phyloP scores from a whole-genome alignment of 2,888 invertebrate species.

The Dinocampus coccinellae region DNA sequence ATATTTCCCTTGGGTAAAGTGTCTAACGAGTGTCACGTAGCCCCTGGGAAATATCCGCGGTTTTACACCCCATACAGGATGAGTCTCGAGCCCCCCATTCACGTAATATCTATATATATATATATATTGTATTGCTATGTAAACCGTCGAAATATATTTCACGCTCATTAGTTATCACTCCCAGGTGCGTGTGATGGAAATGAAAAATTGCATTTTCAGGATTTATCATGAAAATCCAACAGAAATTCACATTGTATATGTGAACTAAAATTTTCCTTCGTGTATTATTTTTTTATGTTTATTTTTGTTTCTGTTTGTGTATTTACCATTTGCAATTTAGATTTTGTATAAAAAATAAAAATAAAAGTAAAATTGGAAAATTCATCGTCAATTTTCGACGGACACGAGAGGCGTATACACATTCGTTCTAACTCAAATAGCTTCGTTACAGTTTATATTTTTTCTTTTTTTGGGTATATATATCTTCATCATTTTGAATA shows the following conservation, averaged over 20 bases:
- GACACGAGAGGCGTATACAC: too few relatives aligned
- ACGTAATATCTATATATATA: neutral
- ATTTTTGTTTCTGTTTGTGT: neutral
- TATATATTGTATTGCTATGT: neutral
- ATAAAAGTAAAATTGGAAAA: neutral
- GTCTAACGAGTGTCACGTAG: conserved; percentile 35
- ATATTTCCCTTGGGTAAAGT: conserved; percentile 52
- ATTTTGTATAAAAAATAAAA: too few relatives aligned
- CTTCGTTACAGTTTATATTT: neutral
- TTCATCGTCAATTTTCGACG: neutral
- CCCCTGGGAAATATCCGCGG: conserved; percentile 48
- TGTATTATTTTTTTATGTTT: neutral
- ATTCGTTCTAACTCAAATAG: neutral
- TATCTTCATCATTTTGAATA: too few relatives aligned
- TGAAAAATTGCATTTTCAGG: conserved; percentile 24
- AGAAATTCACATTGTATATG: neutral
- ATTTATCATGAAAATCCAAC: conserved; percentile 24
- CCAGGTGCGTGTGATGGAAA: conserved; percentile 16
- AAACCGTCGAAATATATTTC: neutral
- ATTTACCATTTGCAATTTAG: neutral
- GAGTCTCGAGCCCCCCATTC: neutral
- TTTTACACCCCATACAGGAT: neutral
- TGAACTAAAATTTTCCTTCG: neutral
- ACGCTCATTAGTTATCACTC: conserved; percentile 26
- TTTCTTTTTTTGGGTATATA: neutral